phyloP scores from a whole-genome alignment of 2,797 vertebrate genomes.

The Mormyrops attenuatus region DNA sequence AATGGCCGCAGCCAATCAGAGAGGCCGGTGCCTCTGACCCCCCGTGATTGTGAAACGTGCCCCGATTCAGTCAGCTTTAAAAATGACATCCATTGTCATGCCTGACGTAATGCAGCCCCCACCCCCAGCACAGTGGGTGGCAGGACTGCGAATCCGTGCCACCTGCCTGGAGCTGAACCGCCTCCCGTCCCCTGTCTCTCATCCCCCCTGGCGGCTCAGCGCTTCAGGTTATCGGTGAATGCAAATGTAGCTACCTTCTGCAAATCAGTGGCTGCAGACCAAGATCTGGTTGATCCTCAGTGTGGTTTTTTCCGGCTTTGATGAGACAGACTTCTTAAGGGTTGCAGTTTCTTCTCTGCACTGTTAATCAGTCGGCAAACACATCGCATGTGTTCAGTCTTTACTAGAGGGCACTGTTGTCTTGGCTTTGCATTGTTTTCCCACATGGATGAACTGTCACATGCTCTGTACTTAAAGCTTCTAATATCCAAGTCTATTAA shows the following conservation, averaged over 20 bases:
- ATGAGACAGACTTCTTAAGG: neutral
- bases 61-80: conserved; percentile 16
- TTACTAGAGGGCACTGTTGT: conserved; percentile 17
- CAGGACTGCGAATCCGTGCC: neutral
- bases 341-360: neutral
- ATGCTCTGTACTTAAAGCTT: neutral
- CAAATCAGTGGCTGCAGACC: neutral
- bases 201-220: neutral
- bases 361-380: neutral
- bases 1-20: conserved; percentile 17
- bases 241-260: neutral
- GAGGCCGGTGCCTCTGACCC: neutral
- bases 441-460: neutral
- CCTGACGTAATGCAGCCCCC: neutral
- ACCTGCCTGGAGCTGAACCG: neutral
- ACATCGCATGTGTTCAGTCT: neutral
- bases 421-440: neutral
- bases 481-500: neutral
- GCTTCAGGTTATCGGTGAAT: neutral
- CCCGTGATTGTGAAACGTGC: neutral
- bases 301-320: neutral
- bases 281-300: neutral
- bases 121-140: conserved; percentile 8
- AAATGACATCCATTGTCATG: conserved; percentile 3
- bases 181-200: neutral